A percentile compares a stretch with the other conserved stretches of the same genome.
Evolutionary conservation across 2,888 invertebrate genomes (phyloP).

Genomic region (Aethes cnicana): DNA sequence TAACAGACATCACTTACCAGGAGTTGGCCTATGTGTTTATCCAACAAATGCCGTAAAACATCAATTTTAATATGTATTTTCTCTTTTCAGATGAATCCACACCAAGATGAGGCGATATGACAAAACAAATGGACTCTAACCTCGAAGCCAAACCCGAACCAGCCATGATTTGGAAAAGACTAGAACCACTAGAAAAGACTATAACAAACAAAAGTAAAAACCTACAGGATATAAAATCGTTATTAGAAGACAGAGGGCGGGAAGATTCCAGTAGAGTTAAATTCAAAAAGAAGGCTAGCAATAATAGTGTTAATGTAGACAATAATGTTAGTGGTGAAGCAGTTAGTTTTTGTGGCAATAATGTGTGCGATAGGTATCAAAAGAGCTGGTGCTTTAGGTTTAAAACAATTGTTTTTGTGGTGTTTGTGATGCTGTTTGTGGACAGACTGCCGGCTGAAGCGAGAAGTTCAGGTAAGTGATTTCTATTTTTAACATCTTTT

Average conservation of each 20-base stretch:
- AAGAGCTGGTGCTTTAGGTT: conserved; percentile 67
- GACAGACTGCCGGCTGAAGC: conserved; percentile 61
- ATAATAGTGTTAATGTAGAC: conserved; percentile 58
- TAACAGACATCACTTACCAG: too few relatives aligned
- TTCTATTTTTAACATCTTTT: not conserved
- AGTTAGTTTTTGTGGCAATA: conserved; percentile 45
- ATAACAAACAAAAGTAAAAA: conserved; percentile 59
- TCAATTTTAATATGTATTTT: conserved; percentile 35
- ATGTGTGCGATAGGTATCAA: conserved; percentile 50
- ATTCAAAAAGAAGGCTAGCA: conserved; percentile 48
- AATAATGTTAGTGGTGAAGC: conserved; percentile 52
- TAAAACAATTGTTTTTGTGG: conserved; percentile 68
- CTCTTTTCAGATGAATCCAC: conserved; percentile 71
- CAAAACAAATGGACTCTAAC: conserved; percentile 44
- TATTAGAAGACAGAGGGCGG: conserved; percentile 75
- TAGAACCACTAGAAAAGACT: conserved; percentile 61
- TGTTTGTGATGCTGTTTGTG: conserved; percentile 62
- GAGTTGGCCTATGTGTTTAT: too few relatives aligned
- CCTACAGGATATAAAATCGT: conserved; percentile 69
- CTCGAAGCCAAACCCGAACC: conserved; percentile 41
- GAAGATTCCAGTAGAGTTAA: conserved; percentile 37
- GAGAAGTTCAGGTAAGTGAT: conserved; percentile 72
- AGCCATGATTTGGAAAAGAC: conserved; percentile 53
- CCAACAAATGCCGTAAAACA: too few relatives aligned
- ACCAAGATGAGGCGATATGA: conserved; percentile 70